phyloP scores from a whole-genome alignment of 2,888 invertebrate genomes.

The Epirrita christyi region DNA sequence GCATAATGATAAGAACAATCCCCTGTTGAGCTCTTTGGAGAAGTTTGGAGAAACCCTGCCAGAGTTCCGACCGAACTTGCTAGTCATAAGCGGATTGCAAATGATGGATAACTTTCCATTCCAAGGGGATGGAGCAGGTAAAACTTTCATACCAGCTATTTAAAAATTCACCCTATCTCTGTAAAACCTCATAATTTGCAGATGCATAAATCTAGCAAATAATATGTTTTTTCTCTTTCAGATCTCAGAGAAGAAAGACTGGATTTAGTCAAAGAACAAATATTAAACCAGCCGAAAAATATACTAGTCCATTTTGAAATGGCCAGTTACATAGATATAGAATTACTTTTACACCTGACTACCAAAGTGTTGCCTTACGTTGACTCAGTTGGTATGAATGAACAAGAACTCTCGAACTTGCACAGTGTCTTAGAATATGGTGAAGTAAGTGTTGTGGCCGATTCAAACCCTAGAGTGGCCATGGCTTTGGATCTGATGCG shows the following conservation, averaged over 20 bases:
- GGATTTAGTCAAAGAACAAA: constrained; percentile 87
- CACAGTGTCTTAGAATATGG: constrained; percentile 88
- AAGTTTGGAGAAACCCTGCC: constrained; percentile 86
- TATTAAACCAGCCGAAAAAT: constrained; percentile 82
- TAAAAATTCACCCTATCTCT: too few relatives aligned
- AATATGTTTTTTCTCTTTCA: constrained; percentile 52
- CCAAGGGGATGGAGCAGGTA: constrained; percentile 76
- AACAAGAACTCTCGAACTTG: constrained; percentile 93
- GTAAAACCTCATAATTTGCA: too few relatives aligned
- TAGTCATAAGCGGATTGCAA: constrained; percentile 93
- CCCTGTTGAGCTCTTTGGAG: constrained; percentile 89
- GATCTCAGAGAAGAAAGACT: constrained; percentile 87
- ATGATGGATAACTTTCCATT: constrained; percentile 95
- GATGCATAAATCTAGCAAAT: background rate
- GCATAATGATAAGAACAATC: constrained; percentile 93
- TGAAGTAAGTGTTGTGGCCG: constrained; percentile 89
- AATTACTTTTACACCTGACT: constrained; percentile 87
- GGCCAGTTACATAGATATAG: constrained; percentile 92
- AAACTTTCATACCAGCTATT: background rate
- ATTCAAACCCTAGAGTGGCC: constrained; percentile 92
- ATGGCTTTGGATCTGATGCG: constrained; percentile 93
- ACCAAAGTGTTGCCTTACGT: constrained; percentile 89
- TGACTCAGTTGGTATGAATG: constrained; percentile 95
- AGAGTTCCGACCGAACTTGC: constrained; percentile 87
- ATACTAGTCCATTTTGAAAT: constrained; percentile 93